Conservation (phyloP, 2,797 vertebrate genomes). For the Tokudaia muenninki region DNA sequence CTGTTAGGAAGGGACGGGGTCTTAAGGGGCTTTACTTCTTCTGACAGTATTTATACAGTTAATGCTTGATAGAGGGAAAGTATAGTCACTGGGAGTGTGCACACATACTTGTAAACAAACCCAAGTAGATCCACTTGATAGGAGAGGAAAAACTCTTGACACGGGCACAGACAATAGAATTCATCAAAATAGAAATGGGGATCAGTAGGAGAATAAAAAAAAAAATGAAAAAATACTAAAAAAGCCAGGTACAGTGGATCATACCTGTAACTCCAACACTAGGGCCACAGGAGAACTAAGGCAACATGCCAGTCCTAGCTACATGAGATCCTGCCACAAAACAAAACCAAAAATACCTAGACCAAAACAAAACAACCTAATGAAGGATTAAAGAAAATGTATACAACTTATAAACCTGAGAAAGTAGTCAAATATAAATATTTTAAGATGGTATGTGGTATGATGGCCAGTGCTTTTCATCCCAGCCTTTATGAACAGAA, state of each 20-base stretch:
- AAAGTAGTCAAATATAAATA: background rate
- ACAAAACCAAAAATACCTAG: background rate
- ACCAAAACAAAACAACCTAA: background rate
- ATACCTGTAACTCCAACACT: background rate
- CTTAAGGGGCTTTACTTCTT: background rate
- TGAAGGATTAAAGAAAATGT: constrained; percentile 9
- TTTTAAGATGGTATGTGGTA: background rate
- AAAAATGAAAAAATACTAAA: background rate
- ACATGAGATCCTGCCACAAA: background rate
- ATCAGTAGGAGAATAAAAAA: background rate
- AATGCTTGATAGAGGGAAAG: background rate
- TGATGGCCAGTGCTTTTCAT: background rate
- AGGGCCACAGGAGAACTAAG: background rate
- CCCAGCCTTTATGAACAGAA: no score
- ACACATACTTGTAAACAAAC: background rate
- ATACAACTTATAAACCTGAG: background rate
- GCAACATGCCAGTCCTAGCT: background rate
- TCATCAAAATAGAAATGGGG: background rate
- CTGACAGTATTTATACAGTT: background rate
- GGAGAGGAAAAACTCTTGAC: background rate
- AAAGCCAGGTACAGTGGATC: background rate
- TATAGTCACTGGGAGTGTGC: background rate
- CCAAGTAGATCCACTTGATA: background rate
- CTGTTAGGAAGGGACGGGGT: background rate
- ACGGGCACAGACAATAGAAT: background rate